Conservation (phyloP, 2,797 vertebrate species). For the Crax fasciolata region DNA sequence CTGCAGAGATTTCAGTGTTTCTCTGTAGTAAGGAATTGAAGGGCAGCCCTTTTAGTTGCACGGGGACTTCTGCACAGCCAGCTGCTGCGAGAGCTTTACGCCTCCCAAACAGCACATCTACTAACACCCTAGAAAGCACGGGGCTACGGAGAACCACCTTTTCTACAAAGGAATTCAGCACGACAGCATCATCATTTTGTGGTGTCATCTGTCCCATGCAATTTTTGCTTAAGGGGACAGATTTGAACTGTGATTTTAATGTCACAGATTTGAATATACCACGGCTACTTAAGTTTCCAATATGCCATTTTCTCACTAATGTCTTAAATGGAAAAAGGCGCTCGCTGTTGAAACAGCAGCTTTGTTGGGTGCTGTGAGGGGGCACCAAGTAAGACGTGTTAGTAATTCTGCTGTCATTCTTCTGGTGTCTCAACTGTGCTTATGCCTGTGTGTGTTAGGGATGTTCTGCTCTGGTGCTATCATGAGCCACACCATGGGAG, state of each 20-base stretch:
- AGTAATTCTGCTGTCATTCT: conserved; percentile 12
- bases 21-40: neutral
- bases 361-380: neutral
- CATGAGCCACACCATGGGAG: neutral
- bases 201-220: neutral
- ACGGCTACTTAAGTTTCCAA: neutral
- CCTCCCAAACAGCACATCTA: neutral
- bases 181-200: neutral
- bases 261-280: neutral
- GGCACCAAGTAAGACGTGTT: neutral
- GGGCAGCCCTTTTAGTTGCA: neutral
- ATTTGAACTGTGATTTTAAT: neutral
- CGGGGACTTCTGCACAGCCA: neutral
- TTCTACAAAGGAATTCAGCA: neutral
- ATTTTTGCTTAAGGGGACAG: neutral
- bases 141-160: neutral
- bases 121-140: neutral
- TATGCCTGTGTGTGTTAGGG: neutral
- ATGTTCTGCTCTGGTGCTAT: neutral
- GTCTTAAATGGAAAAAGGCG: conserved; percentile 59
- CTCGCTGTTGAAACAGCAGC: conserved; percentile 40
- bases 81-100: neutral
- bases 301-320: conserved; percentile 38
- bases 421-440: neutral
- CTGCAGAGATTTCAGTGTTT: neutral